Conservation (phyloP, 2,113 vertebrate genomes). For the Siniperca knerii region DNA sequence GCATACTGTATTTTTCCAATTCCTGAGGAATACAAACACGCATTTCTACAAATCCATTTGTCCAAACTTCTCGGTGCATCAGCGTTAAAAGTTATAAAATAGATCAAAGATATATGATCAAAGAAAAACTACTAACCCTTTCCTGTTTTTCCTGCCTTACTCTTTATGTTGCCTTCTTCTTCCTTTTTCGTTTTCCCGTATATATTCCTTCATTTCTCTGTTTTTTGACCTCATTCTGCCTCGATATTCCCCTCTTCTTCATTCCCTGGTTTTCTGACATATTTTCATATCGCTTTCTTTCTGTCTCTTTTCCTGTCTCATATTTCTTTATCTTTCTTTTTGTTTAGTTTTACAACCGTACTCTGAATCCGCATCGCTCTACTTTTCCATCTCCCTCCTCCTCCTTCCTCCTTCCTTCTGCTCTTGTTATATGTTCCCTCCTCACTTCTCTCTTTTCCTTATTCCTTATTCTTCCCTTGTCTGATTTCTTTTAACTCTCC, state of each 20-base stretch:
- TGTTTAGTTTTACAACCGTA: not conserved
- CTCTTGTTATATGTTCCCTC: not conserved
- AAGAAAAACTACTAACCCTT: too few relatives aligned
- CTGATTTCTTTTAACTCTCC: conserved; percentile 56
- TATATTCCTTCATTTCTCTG: not conserved
- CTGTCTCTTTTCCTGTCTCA: not conserved
- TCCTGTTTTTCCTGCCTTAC: too few relatives aligned
- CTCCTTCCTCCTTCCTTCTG: not conserved
- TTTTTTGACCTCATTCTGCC: not conserved
- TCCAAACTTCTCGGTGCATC: too few relatives aligned
- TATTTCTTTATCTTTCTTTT: not conserved
- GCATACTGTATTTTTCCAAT: too few relatives aligned
- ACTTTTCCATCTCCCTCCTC: not conserved
- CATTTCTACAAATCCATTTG: too few relatives aligned
- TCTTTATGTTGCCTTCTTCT: too few relatives aligned
- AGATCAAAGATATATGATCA: too few relatives aligned
- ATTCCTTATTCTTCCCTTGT: not conserved
- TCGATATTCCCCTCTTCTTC: not conserved
- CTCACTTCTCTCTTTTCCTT: not conserved
- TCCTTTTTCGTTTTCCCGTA: not conserved
- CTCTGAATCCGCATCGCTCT: not conserved
- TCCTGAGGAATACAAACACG: too few relatives aligned
- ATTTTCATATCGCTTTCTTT: not conserved
- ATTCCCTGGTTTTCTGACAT: not conserved
- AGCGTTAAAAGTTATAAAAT: too few relatives aligned